These are phyloP conservation scores for Heliconius ethilla DNA, from an alignment of 2,888 invertebrate genomes.

Conservation along the genomic window DNA sequence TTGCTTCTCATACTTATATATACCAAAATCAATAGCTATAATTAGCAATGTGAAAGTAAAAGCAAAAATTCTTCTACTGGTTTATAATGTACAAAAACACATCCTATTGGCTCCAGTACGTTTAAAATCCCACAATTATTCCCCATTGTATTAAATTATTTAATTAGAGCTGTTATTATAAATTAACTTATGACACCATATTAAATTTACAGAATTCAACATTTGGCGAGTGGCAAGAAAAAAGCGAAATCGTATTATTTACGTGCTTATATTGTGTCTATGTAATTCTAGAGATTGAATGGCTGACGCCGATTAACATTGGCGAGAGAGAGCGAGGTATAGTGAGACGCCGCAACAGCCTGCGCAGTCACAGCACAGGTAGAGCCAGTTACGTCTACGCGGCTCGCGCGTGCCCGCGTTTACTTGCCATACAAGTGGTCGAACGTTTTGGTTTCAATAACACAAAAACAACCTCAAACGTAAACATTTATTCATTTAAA, in stretches of 20 bases:
- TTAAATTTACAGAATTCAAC: background rate
- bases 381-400: constrained; percentile 65
- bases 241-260: constrained; percentile 30
- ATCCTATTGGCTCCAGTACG: background rate
- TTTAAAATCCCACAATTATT: background rate
- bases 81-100: background rate
- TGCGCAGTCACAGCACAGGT: constrained; percentile 64
- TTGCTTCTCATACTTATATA: too few species aligned
- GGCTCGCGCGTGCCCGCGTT: constrained; percentile 71
- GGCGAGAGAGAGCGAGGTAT: constrained; percentile 63
- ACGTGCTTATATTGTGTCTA: constrained; percentile 28
- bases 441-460: constrained; percentile 60
- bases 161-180: background rate
- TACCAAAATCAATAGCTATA: too few species aligned
- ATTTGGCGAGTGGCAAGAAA: constrained; percentile 9
- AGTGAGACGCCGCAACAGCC: constrained; percentile 67
- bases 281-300: constrained; percentile 39
- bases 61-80: background rate
- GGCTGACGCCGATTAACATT: constrained; percentile 43
- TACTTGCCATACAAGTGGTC: constrained; percentile 50
- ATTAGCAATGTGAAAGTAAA: background rate
- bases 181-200: background rate
- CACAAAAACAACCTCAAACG: constrained; percentile 52
- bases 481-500: constrained; percentile 35
- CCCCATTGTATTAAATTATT: background rate